phyloP scores from a whole-genome alignment of 2,113 vertebrate species.

The Thunnus maccoyii region DNA sequence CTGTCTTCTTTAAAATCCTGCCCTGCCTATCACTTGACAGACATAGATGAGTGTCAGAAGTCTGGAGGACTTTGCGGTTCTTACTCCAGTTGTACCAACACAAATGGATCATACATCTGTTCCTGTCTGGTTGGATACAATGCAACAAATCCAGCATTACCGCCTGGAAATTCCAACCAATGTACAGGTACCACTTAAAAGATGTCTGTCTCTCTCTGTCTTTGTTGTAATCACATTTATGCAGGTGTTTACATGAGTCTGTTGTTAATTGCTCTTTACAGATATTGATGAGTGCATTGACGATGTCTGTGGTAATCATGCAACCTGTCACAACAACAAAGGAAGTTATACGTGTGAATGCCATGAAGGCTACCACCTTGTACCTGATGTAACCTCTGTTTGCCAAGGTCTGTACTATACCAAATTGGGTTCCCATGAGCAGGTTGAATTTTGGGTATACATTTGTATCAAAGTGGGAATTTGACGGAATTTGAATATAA shows the following conservation, averaged over 20 bases:
- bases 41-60: slow-evolving; percentile 58
- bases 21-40: slow-evolving; percentile 24
- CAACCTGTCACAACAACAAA: slow-evolving; percentile 41
- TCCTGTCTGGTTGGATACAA: slow-evolving; percentile 41
- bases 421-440: too few relatives aligned
- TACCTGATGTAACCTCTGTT: background rate
- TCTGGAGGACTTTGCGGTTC: background rate
- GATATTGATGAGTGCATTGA: slow-evolving; percentile 69
- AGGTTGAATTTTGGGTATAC: too few relatives aligned
- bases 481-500: too few relatives aligned
- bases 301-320: slow-evolving; percentile 43
- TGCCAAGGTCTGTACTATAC: slow-evolving; percentile 63
- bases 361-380: background rate
- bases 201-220: too few relatives aligned
- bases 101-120: slow-evolving; percentile 42
- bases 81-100: slow-evolving; percentile 51
- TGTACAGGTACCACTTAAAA: slow-evolving; percentile 49
- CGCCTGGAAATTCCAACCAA: rapidly evolving
- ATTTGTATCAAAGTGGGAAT: too few relatives aligned
- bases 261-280: background rate
- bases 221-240: background rate
- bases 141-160: background rate
- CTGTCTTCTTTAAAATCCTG: too few relatives aligned
- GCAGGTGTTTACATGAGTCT: background rate
- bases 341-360: slow-evolving; percentile 61